phyloP scores from a whole-genome alignment of 1,140 invertebrate genomes.

The Caerostris darwini region DNA sequence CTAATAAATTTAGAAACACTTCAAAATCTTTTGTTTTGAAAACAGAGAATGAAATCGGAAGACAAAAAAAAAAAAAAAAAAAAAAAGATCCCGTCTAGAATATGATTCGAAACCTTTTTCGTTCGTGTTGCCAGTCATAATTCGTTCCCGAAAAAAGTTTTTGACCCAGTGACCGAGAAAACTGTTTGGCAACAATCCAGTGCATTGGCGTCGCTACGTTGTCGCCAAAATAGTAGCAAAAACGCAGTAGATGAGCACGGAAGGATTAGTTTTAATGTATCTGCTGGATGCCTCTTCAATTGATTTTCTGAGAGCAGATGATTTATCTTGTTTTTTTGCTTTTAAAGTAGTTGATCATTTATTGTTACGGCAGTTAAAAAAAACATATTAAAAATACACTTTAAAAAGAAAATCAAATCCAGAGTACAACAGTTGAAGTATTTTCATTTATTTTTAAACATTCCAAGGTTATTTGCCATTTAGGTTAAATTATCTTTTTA shows the following conservation, averaged over 20 bases:
- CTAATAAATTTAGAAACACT: constrained; percentile 29
- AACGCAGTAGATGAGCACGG: not conserved
- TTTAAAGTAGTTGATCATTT: too few species aligned
- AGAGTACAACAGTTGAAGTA: too few species aligned
- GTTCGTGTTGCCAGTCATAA: not conserved
- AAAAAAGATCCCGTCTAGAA: not conserved
- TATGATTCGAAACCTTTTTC: not conserved
- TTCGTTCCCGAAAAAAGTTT: not conserved
- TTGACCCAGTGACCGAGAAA: not conserved
- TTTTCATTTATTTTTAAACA: too few species aligned
- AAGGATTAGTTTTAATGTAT: too few species aligned
- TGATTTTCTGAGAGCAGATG: too few species aligned
- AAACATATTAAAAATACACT: too few species aligned
- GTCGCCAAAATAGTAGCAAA: not conserved
- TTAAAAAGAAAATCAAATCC: too few species aligned
- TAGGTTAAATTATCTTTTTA: too few species aligned
- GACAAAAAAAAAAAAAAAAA: not conserved
- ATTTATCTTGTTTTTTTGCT: too few species aligned
- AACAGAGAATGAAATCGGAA: not conserved
- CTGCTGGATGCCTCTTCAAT: too few species aligned
- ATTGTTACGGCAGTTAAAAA: too few species aligned
- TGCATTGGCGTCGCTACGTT: not conserved
- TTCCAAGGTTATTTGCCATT: too few species aligned
- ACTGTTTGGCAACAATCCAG: constrained; percentile 2
- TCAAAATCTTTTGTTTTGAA: constrained; percentile 1